Evolutionary conservation across 2,888 invertebrate species (phyloP).

Genomic region (Cryptophagus acutangulus): DNA sequence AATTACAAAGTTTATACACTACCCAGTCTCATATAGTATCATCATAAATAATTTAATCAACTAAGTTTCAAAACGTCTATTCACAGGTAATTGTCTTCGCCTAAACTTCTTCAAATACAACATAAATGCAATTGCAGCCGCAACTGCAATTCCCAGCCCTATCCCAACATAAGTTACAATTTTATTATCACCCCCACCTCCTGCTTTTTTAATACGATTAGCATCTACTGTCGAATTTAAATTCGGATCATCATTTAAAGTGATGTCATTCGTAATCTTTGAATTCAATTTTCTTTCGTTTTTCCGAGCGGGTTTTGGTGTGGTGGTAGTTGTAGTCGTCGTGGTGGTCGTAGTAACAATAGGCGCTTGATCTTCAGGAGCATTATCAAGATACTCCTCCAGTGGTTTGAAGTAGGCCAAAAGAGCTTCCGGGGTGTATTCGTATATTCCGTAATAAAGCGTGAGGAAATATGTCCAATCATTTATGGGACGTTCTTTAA

Average conservation of each 20-base stretch:
- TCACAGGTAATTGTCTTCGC: not conserved
- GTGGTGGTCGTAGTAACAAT: constrained; percentile 18
- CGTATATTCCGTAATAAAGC: constrained; percentile 49
- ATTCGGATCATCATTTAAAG: not conserved
- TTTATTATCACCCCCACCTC: too few relatives aligned
- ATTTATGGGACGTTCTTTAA: constrained; percentile 45
- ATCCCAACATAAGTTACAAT: not conserved
- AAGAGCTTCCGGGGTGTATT: constrained; percentile 51
- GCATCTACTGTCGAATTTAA: not conserved
- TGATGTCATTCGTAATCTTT: too few relatives aligned
- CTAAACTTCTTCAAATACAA: not conserved
- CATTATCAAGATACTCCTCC: constrained; percentile 53
- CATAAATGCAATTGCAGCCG: not conserved
- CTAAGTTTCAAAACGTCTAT: constrained; percentile 2
- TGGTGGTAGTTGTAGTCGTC: not conserved
- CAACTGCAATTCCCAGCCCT: not conserved
- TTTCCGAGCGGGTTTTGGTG: too few relatives aligned
- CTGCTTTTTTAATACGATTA: too few relatives aligned
- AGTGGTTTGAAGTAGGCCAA: constrained; percentile 55
- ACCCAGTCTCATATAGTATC: too few relatives aligned
- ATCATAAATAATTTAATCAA: too few relatives aligned
- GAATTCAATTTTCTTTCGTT: too few relatives aligned
- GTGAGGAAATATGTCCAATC: constrained; percentile 52
- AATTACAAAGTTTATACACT: too few relatives aligned
- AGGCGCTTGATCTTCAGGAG: constrained; percentile 34